Conservation (phyloP, 2,888 invertebrate species). For the Nymphalis c-album region DNA sequence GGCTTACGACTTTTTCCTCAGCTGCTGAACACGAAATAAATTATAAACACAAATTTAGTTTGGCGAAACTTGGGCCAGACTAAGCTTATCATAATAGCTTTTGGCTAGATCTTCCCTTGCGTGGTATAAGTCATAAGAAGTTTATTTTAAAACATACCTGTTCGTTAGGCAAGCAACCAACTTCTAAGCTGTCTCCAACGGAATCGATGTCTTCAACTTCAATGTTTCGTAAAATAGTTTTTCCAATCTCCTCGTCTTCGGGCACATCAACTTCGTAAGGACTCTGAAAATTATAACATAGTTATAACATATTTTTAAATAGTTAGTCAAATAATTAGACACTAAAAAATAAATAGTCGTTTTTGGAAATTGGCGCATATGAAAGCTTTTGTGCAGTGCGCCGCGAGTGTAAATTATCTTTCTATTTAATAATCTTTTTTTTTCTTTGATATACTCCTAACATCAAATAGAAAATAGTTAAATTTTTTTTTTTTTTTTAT, state of each 20-base stretch:
- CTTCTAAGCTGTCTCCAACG: conserved; percentile 89
- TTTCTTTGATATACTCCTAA: too few species aligned
- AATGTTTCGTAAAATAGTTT: conserved; percentile 87
- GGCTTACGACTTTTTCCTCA: too few species aligned
- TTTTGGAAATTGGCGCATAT: not conserved
- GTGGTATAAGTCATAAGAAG: not conserved
- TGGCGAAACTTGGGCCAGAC: too few species aligned
- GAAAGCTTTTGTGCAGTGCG: not conserved
- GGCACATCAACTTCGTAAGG: conserved; percentile 90
- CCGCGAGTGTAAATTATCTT: not conserved
- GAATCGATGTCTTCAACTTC: conserved; percentile 89
- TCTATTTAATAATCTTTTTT: too few species aligned
- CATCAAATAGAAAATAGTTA: too few species aligned
- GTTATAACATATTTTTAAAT: too few species aligned
- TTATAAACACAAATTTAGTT: too few species aligned
- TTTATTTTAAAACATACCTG: conserved; percentile 54
- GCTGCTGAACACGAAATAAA: too few species aligned
- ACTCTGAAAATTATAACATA: conserved; percentile 74
- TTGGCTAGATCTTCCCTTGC: too few species aligned
- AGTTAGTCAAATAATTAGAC: not conserved
- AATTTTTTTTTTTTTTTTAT: too few species aligned
- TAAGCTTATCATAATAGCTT: too few species aligned
- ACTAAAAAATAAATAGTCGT: not conserved
- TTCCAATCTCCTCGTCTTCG: conserved; percentile 88
- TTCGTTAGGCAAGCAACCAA: conserved; percentile 81